phyloP scores from a whole-genome alignment of 2,888 invertebrate species.

The Panorpa germanica region DNA sequence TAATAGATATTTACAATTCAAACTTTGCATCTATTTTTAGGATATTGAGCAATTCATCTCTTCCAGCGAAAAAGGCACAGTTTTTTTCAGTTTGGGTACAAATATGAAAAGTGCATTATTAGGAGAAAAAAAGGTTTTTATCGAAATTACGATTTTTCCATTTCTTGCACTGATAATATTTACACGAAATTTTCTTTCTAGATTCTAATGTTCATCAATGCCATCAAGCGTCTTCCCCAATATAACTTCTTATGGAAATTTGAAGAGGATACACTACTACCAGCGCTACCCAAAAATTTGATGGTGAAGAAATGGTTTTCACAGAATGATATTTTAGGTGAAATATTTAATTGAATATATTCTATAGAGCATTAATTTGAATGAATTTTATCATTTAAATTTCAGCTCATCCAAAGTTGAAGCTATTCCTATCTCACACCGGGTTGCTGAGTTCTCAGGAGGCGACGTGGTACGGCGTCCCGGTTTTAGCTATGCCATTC shows the following conservation, averaged over 20 bases:
- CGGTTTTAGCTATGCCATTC: too few relatives aligned
- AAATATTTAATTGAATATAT: too few relatives aligned
- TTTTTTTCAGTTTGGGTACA: constrained; percentile 8
- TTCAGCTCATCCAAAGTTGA: too few relatives aligned
- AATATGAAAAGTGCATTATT: constrained; percentile 4
- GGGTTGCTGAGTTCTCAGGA: too few relatives aligned
- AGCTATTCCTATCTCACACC: too few relatives aligned
- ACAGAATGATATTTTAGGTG: constrained; percentile 29
- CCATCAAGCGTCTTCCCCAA: constrained; percentile 16
- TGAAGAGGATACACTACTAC: constrained; percentile 14
- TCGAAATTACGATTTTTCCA: neutral
- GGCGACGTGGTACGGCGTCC: too few relatives aligned
- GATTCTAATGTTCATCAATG: constrained; percentile 14
- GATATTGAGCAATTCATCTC: constrained; percentile 17
- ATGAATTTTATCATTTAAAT: too few relatives aligned
- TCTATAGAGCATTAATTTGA: too few relatives aligned
- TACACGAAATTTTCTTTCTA: constrained; percentile 9
- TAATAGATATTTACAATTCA: too few relatives aligned
- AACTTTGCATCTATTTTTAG: constrained; percentile 4
- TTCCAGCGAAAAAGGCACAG: constrained; percentile 11
- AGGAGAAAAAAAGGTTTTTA: neutral
- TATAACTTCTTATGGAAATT: constrained; percentile 23
- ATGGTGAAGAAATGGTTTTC: constrained; percentile 27
- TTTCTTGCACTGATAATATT: neutral
- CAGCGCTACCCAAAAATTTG: constrained; percentile 24